Conservation (phyloP, 2,113 vertebrate genomes). For the Hydropotes inermis region DNA sequence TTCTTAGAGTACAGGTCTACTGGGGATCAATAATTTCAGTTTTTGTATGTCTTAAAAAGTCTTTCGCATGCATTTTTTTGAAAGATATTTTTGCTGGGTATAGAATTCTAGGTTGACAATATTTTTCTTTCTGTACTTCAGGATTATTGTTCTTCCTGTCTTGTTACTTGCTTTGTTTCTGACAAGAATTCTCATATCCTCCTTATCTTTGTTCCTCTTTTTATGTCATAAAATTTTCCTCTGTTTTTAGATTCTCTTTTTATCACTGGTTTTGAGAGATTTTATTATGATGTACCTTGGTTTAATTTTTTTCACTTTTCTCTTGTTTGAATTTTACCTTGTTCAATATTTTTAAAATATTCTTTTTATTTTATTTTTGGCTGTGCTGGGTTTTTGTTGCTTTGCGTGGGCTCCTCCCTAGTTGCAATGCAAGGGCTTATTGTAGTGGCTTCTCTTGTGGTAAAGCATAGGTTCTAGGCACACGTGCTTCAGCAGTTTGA, state of each 20-base stretch:
- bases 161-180: neutral
- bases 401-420: neutral
- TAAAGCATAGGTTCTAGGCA: neutral
- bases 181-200: neutral
- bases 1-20: neutral
- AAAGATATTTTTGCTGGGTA: neutral
- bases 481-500: neutral
- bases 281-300: neutral
- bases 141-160: neutral
- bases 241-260: constrained; percentile 4
- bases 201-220: neutral
- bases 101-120: constrained; percentile 1
- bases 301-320: neutral
- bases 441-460: neutral
- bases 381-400: neutral
- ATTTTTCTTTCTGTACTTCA: neutral
- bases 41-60: neutral
- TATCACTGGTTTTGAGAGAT: neutral
- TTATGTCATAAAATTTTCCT: neutral
- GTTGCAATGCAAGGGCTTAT: neutral
- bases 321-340: constrained; percentile 1
- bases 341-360: neutral
- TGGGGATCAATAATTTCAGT: neutral
- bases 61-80: neutral
- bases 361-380: neutral